A percentile compares a stretch with the other conserved stretches of the same genome.
phyloP scores from a whole-genome alignment of 2,888 invertebrate genomes.

The Dascillus cervinus region DNA sequence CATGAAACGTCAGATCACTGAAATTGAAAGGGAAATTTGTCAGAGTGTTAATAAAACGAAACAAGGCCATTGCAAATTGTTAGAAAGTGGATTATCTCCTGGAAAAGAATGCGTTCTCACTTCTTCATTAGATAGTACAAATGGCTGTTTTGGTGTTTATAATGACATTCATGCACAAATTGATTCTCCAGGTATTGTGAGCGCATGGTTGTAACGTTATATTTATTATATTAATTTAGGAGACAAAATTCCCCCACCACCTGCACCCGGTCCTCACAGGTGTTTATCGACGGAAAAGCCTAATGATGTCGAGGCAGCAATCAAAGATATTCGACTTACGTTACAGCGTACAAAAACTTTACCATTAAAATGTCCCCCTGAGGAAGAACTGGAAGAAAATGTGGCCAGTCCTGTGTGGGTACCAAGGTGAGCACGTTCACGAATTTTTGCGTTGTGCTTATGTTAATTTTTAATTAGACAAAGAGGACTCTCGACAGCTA shows the following conservation, averaged over 20 bases:
- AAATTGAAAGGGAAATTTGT: slow-evolving; percentile 64
- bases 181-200: slow-evolving; percentile 33
- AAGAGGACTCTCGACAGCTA: slow-evolving; percentile 46
- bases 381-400: slow-evolving; percentile 43
- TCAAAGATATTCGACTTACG: slow-evolving; percentile 76
- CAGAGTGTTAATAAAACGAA: slow-evolving; percentile 48
- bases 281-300: slow-evolving; percentile 39
- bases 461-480: slow-evolving; percentile 37
- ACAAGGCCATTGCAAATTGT: slow-evolving; percentile 20
- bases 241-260: slow-evolving; percentile 62
- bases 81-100: slow-evolving; percentile 36
- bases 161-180: slow-evolving; percentile 36
- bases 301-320: slow-evolving; percentile 53
- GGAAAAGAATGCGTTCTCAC: slow-evolving; percentile 26
- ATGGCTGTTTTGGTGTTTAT: slow-evolving; percentile 34
- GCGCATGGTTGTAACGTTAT: slow-evolving; percentile 3
- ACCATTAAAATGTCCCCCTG: slow-evolving; percentile 46
- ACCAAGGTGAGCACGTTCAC: slow-evolving; percentile 47
- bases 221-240: slow-evolving; percentile 10
- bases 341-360: slow-evolving; percentile 64
- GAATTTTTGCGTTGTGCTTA: not conserved
- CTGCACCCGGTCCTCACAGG: slow-evolving; percentile 68
- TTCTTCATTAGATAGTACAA: slow-evolving; percentile 34
- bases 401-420: slow-evolving; percentile 62
- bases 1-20: slow-evolving; percentile 62